A percentile compares a stretch with the other conserved stretches of the same genome.
Evolutionary conservation across 2,113 vertebrate genomes (phyloP).

Genomic region (Terrapene triunguis): DNA sequence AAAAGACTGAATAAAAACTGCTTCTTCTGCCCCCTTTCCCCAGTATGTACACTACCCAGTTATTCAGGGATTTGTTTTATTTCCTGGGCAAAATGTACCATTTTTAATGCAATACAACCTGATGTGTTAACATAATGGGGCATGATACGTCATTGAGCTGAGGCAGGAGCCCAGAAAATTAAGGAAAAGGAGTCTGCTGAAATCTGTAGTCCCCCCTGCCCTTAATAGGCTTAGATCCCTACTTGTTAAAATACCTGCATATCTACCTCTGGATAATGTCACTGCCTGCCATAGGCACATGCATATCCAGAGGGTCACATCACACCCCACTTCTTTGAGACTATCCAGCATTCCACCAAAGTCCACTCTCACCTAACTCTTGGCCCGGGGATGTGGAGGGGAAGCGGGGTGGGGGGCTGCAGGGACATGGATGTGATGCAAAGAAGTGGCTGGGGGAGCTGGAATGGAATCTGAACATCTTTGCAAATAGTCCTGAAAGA

Average conservation of each 20-base stretch:
- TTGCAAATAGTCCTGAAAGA: background rate
- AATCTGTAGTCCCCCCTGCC: slow-evolving; percentile 20
- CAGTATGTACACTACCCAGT: background rate
- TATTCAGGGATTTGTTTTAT: slow-evolving; percentile 23
- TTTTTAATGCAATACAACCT: background rate
- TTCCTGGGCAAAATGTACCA: slow-evolving; percentile 10
- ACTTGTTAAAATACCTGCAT: background rate
- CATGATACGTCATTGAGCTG: slow-evolving; percentile 44
- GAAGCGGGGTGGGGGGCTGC: background rate
- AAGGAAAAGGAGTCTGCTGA: background rate
- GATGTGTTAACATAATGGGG: slow-evolving; percentile 33
- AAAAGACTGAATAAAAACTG: background rate
- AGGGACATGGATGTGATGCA: background rate
- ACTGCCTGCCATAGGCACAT: background rate
- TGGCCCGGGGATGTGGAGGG: background rate
- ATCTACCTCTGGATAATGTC: slow-evolving; percentile 21
- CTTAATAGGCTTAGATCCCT: slow-evolving; percentile 25
- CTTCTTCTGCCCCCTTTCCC: background rate
- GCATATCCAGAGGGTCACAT: background rate
- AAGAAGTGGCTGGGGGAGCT: background rate
- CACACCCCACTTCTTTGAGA: background rate
- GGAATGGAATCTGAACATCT: background rate
- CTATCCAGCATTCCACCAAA: slow-evolving; percentile 18
- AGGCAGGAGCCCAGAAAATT: slow-evolving; percentile 68
- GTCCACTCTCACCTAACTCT: background rate